phyloP scores from a whole-genome alignment of 2,113 vertebrate species.

The Oriolus oriolus region DNA sequence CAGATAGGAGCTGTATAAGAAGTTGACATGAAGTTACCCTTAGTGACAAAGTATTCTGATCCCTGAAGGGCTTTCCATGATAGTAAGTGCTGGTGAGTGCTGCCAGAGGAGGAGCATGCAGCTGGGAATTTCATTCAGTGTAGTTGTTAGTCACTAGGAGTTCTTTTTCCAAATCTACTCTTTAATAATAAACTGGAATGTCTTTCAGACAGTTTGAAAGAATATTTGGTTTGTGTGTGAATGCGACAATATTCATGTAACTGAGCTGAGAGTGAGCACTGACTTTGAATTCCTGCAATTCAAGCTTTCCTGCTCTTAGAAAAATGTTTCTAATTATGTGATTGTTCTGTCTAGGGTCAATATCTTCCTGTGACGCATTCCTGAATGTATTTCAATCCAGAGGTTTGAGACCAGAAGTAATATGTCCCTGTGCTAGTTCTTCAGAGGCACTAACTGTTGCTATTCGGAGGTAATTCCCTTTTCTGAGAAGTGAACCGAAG shows the following conservation, averaged over 20 bases:
- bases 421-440: conserved; percentile 92
- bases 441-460: conserved; percentile 91
- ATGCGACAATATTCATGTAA: neutral
- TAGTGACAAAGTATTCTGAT: neutral
- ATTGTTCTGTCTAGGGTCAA: conserved; percentile 81
- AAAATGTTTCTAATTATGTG: neutral
- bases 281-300: neutral
- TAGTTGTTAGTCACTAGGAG: neutral
- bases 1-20: neutral
- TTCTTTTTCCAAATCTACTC: neutral
- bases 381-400: conserved; percentile 93
- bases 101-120: neutral
- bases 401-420: conserved; percentile 91
- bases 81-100: neutral
- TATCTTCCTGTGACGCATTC: conserved; percentile 97
- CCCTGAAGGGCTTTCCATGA: neutral
- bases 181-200: neutral
- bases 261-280: neutral
- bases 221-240: neutral
- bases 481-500: neutral
- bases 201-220: neutral
- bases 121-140: neutral
- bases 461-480: conserved; percentile 83
- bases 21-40: neutral
- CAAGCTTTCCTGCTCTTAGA: neutral